phyloP scores from a whole-genome alignment of 92 coral and sea anemone genomes.

The Zoanthus gigantus region DNA sequence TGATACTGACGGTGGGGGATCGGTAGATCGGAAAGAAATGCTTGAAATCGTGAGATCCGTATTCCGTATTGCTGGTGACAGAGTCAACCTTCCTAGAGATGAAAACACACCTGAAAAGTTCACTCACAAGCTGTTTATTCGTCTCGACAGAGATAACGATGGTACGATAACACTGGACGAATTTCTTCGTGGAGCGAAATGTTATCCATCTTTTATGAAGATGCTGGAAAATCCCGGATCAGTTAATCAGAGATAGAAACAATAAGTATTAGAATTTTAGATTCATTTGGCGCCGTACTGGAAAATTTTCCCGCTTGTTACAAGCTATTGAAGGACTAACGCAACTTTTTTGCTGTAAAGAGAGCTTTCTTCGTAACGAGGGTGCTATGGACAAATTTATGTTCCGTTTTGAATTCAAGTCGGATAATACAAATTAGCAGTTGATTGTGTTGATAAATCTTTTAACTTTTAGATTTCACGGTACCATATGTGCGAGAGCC shows the following conservation, averaged over 20 bases:
- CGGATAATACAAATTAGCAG: slow-evolving; percentile 15
- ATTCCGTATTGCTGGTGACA: slow-evolving; percentile 94
- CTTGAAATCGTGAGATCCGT: slow-evolving; percentile 93
- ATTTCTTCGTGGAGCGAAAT: slow-evolving; percentile 96
- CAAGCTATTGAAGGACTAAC: background rate
- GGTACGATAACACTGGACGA: slow-evolving; percentile 91
- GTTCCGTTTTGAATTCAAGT: slow-evolving; percentile 12
- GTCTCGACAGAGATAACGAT: slow-evolving; percentile 91
- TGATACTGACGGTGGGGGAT: slow-evolving; percentile 95
- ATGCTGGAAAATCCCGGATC: slow-evolving; percentile 89
- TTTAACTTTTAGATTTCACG: background rate
- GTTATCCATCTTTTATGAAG: slow-evolving; percentile 97
- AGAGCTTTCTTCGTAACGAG: background rate
- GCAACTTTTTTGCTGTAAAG: background rate
- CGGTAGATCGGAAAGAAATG: slow-evolving; percentile 92
- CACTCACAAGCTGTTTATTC: slow-evolving; percentile 92
- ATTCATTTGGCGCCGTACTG: background rate
- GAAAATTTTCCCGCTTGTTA: slow-evolving; percentile 1
- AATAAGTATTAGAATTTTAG: background rate
- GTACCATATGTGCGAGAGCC: background rate
- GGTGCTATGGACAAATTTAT: slow-evolving; percentile 14
- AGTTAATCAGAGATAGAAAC: slow-evolving; percentile 57
- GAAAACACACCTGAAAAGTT: slow-evolving; percentile 97
- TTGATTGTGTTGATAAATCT: slow-evolving; percentile 7
- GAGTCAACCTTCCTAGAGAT: slow-evolving; percentile 82